phyloP scores from a whole-genome alignment of 2,888 invertebrate species.

The Nomada fucata region DNA sequence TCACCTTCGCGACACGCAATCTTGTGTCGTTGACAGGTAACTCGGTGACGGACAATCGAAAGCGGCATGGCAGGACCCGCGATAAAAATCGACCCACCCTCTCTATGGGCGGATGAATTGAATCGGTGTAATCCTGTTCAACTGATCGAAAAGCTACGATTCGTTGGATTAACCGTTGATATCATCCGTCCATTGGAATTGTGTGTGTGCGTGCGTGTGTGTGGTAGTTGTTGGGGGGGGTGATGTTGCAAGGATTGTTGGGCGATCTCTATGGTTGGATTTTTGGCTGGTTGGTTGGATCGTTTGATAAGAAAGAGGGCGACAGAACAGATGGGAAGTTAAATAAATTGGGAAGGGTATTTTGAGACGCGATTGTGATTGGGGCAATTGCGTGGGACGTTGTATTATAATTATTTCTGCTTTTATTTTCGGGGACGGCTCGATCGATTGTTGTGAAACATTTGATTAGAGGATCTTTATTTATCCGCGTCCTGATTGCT shows the following conservation, averaged over 20 bases:
- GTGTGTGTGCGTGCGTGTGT: neutral
- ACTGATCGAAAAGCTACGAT: neutral
- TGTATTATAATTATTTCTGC: no score
- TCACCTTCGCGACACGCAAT: slow-evolving; percentile 9
- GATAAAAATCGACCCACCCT: neutral
- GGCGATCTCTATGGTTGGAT: neutral
- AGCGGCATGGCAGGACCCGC: neutral
- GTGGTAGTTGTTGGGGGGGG: no score
- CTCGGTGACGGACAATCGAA: slow-evolving; percentile 25
- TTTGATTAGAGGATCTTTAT: no score
- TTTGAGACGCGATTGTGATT: no score
- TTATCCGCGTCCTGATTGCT: no score
- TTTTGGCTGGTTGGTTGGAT: neutral
- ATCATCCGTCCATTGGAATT: neutral
- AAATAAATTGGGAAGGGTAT: no score
- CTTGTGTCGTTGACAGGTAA: slow-evolving; percentile 14
- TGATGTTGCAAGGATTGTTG: neutral
- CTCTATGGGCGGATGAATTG: neutral
- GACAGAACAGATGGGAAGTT: no score
- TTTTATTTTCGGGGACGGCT: no score
- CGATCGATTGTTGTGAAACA: no score
- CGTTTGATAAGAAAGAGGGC: no score
- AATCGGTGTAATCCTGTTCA: neutral
- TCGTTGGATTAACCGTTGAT: neutral
- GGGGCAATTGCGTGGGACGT: no score